phyloP scores from a whole-genome alignment of 2,113 vertebrate species.

The Gymnocephalus cernua region DNA sequence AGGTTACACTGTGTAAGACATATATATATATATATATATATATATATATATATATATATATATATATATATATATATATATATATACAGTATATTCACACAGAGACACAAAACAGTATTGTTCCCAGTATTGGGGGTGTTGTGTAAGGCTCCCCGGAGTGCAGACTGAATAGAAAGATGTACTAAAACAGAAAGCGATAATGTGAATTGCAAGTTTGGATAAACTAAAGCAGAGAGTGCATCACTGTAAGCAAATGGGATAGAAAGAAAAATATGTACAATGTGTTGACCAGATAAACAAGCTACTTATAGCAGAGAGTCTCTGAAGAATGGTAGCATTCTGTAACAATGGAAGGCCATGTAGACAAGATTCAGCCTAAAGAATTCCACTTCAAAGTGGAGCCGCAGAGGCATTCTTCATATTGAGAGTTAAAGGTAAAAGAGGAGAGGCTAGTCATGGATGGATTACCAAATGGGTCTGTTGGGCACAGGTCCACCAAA shows the following conservation, averaged over 20 bases:
- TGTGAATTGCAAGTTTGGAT: conserved; percentile 8
- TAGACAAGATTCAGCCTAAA: conserved; percentile 3
- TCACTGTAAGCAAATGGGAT: not conserved
- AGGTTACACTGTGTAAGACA: not conserved
- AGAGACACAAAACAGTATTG: conserved; percentile 3
- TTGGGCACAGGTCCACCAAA: not conserved
- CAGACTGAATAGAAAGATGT: conserved; percentile 33
- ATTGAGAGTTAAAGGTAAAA: not conserved
- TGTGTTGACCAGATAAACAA: conserved; percentile 6
- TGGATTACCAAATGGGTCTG: conserved; percentile 1
- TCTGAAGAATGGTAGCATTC: conserved; percentile 13
- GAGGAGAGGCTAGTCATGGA: not conserved
- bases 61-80: too few species aligned
- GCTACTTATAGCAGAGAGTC: conserved; percentile 15
- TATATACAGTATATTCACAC: not conserved
- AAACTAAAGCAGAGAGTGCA: conserved; percentile 4
- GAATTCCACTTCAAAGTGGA: conserved; percentile 10
- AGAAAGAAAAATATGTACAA: conserved; percentile 19
- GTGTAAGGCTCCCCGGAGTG: conserved; percentile 7
- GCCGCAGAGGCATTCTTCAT: not conserved
- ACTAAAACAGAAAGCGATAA: conserved; percentile 14
- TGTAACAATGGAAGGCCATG: not conserved
- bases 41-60: not conserved
- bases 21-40: too few species aligned
- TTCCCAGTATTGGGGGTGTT: conserved; percentile 20